phyloP scores from a whole-genome alignment of 2,797 vertebrate genomes.

The Ambastaia sidthimunki region DNA sequence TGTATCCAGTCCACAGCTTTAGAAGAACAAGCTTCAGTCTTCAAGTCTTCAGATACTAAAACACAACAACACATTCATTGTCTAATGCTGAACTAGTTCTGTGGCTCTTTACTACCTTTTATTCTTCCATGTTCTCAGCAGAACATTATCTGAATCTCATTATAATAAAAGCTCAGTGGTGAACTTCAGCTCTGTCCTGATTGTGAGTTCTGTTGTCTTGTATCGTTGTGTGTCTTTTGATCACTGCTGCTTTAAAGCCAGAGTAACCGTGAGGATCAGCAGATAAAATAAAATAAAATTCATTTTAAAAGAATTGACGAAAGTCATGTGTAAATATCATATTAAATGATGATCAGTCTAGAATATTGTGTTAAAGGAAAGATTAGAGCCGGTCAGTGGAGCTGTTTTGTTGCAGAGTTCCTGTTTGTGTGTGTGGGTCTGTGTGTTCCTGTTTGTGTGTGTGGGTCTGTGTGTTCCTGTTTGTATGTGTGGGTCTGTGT shows the following conservation, averaged over 20 bases:
- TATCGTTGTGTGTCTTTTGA: slow-evolving; percentile 3
- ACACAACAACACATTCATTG: slow-evolving; percentile 17
- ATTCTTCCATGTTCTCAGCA: slow-evolving; percentile 30
- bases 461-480: slow-evolving; percentile 34
- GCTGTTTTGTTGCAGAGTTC: no score
- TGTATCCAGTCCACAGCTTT: slow-evolving; percentile 3
- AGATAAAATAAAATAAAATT: no score
- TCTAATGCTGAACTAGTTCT: slow-evolving; percentile 21
- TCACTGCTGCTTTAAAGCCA: not conserved
- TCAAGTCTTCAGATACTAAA: slow-evolving; percentile 34
- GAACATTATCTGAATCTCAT: slow-evolving; percentile 27
- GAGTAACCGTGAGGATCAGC: not conserved
- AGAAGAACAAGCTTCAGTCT: not conserved
- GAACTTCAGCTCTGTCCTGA: slow-evolving; percentile 13
- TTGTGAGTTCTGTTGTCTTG: slow-evolving; percentile 28
- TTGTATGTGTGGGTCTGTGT: slow-evolving; percentile 8
- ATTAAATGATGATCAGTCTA: no score
- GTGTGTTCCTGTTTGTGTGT: no score
- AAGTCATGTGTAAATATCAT: no score
- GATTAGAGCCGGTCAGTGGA: slow-evolving; percentile 23
- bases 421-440: no score
- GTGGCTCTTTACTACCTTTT: slow-evolving; percentile 36
- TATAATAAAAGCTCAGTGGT: slow-evolving; percentile 24
- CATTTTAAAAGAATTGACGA: no score
- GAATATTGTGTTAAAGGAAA: slow-evolving; percentile 33